Evolutionary conservation across 2,797 vertebrate species (phyloP), one percentile per base, ranked within the genome.

Genomic region (Babyrousa celebensis): DNA sequence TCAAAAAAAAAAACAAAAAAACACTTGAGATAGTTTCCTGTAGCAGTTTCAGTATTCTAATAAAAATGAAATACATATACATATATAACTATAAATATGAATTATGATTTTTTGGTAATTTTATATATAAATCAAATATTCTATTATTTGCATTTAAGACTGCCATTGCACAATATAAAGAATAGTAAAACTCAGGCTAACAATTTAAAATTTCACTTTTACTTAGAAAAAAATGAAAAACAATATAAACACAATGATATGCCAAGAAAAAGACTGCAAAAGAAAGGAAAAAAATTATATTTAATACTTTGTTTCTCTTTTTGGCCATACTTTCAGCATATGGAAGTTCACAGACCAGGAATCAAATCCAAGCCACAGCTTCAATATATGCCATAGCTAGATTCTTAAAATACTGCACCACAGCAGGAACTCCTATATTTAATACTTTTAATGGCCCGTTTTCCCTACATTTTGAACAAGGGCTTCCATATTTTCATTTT

Each of bases 181-280:
- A 68, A 83, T 48, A 67, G 20, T 83, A 67, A 83, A 89, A 58
- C 27, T 48, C 29, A 80, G 23, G 52, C 12, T 83, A 43, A 15
- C 27, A 56, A 80, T 79, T 70, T 36, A 52, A 78, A 74, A 17
- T 65, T 71, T 74, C n/a, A 67, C n/a, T 18, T 48, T 89, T 43
- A 56, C 85, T 58, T 94, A 60, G 36, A 94, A 62, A 32, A 87
- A 93, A 29, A 94, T 12, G 36, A 15, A 58, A 89, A 75, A 60
- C 27, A 58, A 67, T 75, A 89, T n/a, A 94, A 68, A 48, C 3
- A 56, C 1, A 3, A 74, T 67, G 77, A 67, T 21, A 58, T 75
- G 48, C 75, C 32, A 21, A 74, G 20, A 52, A 11, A 92, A 8
- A 43, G 15, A 48, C 25, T 74, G 20, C 12, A 74, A 21, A 48